Evolutionary conservation across 2,797 vertebrate genomes (phyloP).

Genomic region (Coracias cyanogaster): DNA sequence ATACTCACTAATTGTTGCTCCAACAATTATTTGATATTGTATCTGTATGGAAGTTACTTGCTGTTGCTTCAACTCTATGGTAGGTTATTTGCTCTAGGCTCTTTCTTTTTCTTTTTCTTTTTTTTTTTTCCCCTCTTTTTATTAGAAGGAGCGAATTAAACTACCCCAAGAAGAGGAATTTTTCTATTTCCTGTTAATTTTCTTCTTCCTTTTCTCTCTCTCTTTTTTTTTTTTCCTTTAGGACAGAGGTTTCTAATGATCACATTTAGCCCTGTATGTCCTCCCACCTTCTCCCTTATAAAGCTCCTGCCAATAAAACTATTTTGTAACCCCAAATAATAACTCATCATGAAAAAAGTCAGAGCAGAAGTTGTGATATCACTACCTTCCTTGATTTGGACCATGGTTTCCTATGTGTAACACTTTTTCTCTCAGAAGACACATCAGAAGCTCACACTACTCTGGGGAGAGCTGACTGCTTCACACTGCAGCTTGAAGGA

Average conservation of each 20-base stretch:
- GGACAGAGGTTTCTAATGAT: slow-evolving; percentile 14
- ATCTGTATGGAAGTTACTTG: not conserved
- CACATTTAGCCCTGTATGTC: not conserved
- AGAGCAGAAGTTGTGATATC: not conserved
- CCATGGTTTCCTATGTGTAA: not conserved
- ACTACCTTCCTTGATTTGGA: not conserved
- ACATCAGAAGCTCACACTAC: not conserved
- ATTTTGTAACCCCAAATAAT: not conserved
- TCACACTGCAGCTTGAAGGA: not conserved
- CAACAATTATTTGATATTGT: not conserved
- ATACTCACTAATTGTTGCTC: not conserved
- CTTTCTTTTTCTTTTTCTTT: not conserved
- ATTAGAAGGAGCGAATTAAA: slow-evolving; percentile 25
- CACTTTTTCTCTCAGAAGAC: not conserved
- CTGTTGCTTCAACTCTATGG: not conserved
- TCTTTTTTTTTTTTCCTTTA: not conserved
- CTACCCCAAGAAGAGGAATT: slow-evolving; percentile 22
- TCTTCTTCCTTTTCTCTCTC: not conserved
- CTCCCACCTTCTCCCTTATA: slow-evolving; percentile 38
- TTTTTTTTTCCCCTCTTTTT: not conserved
- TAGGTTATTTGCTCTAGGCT: slow-evolving; percentile 19
- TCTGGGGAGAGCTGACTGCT: not conserved
- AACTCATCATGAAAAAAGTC: not conserved
- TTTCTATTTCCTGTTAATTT: slow-evolving; percentile 60
- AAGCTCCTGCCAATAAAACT: slow-evolving; percentile 1